phyloP scores from a whole-genome alignment of 2,113 vertebrate species.

The Mustela lutreola region DNA sequence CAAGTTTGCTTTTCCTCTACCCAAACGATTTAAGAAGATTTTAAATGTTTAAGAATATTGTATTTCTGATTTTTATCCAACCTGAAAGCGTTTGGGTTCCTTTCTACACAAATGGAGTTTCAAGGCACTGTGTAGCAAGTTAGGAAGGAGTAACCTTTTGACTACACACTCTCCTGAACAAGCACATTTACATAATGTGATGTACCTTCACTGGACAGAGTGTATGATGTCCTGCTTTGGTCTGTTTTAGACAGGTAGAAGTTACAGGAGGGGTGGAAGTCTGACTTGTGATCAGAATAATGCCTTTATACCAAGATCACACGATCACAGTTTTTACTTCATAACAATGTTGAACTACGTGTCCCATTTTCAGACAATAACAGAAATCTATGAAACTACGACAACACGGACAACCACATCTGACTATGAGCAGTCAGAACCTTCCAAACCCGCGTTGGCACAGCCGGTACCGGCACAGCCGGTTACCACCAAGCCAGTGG shows the following conservation, averaged over 20 bases:
- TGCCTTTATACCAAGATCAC: neutral
- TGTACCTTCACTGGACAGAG: neutral
- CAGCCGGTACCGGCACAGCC: conserved; percentile 67
- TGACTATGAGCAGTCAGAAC: conserved; percentile 70
- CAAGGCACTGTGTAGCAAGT: conserved; percentile 2
- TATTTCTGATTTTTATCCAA: neutral
- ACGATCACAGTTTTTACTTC: conserved; percentile 5
- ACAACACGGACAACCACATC: conserved; percentile 67
- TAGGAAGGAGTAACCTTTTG: neutral
- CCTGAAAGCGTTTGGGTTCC: neutral
- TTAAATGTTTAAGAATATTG: conserved; percentile 27
- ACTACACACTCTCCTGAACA: neutral
- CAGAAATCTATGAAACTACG: conserved; percentile 80
- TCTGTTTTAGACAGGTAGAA: neutral
- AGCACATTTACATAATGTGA: neutral
- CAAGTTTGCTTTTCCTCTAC: conserved; percentile 45
- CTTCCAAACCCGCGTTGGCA: conserved; percentile 52
- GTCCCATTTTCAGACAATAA: conserved; percentile 79
- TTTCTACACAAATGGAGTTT: conserved; percentile 28
- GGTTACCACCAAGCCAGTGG: conserved; percentile 82
- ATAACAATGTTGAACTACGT: neutral
- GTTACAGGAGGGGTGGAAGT: neutral
- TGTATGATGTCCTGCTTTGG: conserved; percentile 33
- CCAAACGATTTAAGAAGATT: conserved; percentile 28
- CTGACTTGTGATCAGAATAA: conserved; percentile 10